Evolutionary conservation across 2,888 invertebrate genomes (phyloP).

Genomic region (Leucophora obtusa): DNA sequence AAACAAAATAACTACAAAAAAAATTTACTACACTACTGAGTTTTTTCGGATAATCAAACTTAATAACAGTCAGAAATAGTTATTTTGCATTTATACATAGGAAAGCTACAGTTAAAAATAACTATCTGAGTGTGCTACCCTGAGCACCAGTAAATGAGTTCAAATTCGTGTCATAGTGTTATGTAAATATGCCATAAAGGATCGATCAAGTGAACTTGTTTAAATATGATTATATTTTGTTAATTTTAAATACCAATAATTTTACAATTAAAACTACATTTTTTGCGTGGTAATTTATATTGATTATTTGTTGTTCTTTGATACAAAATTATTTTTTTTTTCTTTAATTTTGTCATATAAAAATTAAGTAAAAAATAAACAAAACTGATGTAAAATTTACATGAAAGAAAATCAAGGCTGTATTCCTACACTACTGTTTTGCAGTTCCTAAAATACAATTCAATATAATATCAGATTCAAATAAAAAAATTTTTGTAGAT

Average conservation of each 20-base stretch:
- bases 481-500: background rate
- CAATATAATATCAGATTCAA: background rate
- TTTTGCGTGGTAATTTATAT: background rate
- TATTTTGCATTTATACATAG: too few species aligned
- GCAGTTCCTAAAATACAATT: background rate
- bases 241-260: slow-evolving; percentile 24
- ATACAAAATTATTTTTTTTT: background rate
- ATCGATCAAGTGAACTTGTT: background rate
- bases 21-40: too few species aligned
- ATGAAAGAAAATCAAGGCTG: background rate
- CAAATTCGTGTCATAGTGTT: too few species aligned
- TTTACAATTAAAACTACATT: slow-evolving; percentile 27
- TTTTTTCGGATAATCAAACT: too few species aligned
- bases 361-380: background rate
- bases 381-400: slow-evolving; percentile 7
- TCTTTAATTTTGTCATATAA: slow-evolving; percentile 1
- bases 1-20: too few species aligned
- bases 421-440: background rate
- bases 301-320: background rate
- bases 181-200: background rate
- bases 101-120: too few species aligned
- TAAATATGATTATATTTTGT: slow-evolving; percentile 22
- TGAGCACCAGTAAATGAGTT: too few species aligned
- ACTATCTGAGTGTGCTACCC: too few species aligned
- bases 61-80: too few species aligned